Evolutionary conservation across 1,140 invertebrate species (phyloP).

Genomic region (Hycleus cichorii): DNA sequence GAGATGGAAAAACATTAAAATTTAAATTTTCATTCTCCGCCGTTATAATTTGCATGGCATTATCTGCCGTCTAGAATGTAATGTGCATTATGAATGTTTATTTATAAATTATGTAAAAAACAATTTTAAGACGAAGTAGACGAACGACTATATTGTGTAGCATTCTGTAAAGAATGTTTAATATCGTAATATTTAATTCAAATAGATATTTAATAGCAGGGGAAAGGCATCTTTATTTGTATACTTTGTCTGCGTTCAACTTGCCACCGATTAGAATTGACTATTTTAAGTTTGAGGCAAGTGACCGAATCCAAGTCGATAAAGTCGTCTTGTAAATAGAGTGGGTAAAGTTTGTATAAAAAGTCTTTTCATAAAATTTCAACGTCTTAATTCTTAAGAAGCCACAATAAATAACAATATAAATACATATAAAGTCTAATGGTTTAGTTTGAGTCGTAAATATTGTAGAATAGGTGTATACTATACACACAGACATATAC

Average conservation of each 20-base stretch:
- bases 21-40: conserved; percentile 37
- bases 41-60: conserved; percentile 40
- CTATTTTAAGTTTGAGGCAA: too few relatives aligned
- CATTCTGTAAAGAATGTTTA: conserved; percentile 1
- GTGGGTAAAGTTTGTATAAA: too few relatives aligned
- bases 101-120: conserved; percentile 42
- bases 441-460: conserved; percentile 29
- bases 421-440: conserved; percentile 32
- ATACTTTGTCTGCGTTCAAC: too few relatives aligned
- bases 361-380: background rate
- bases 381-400: conserved; percentile 26
- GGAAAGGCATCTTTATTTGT: too few relatives aligned
- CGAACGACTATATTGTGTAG: too few relatives aligned
- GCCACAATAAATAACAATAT: conserved; percentile 31
- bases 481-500: too few relatives aligned
- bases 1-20: conserved; percentile 34
- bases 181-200: conserved; percentile 14
- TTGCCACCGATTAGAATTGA: too few relatives aligned
- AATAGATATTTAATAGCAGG: background rate
- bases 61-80: conserved; percentile 30
- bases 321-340: too few relatives aligned
- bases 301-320: too few relatives aligned
- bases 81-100: conserved; percentile 42
- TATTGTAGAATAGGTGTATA: conserved; percentile 16
- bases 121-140: conserved; percentile 15